Percentiles rank a stretch among this genome's conserved stretches.
Evolutionary conservation across 1,140 invertebrate species (phyloP).

Genomic region (Drosophila sproati): DNA sequence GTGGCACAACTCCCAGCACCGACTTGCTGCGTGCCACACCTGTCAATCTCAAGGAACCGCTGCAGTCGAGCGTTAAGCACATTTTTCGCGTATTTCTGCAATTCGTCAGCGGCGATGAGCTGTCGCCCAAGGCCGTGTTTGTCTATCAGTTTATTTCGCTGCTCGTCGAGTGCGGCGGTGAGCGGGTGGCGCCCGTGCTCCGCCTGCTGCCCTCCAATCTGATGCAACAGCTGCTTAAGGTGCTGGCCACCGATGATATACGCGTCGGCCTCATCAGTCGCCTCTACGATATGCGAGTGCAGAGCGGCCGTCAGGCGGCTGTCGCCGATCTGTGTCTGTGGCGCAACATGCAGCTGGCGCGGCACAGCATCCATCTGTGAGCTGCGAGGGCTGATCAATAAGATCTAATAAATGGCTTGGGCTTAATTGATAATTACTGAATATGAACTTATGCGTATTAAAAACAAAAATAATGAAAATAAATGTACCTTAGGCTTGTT

Average conservation of each 20-base stretch:
- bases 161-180: slow-evolving; percentile 91
- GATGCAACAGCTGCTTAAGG: slow-evolving; percentile 92
- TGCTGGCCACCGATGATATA: slow-evolving; percentile 84
- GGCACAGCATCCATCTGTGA: slow-evolving; percentile 78
- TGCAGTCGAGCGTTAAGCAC: slow-evolving; percentile 87
- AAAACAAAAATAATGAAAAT: slow-evolving; percentile 16
- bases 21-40: slow-evolving; percentile 52
- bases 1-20: slow-evolving; percentile 3
- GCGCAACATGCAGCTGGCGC: slow-evolving; percentile 90
- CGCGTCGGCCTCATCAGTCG: slow-evolving; percentile 83
- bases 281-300: slow-evolving; percentile 91
- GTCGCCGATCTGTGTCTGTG: slow-evolving; percentile 92
- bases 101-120: slow-evolving; percentile 90
- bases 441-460: slow-evolving; percentile 54
- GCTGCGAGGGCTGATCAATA: not conserved
- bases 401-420: slow-evolving; percentile 4
- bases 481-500: slow-evolving; percentile 24
- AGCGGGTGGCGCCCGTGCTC: slow-evolving; percentile 90
- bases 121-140: slow-evolving; percentile 94
- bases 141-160: slow-evolving; percentile 93
- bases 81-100: slow-evolving; percentile 90
- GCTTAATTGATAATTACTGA: slow-evolving; percentile 44
- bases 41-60: slow-evolving; percentile 86
- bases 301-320: slow-evolving; percentile 90
- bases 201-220: slow-evolving; percentile 92